These are phyloP conservation scores for Athripsodes cinereus DNA, from an alignment of 2,888 invertebrate genomes.

Conservation along the genomic window DNA sequence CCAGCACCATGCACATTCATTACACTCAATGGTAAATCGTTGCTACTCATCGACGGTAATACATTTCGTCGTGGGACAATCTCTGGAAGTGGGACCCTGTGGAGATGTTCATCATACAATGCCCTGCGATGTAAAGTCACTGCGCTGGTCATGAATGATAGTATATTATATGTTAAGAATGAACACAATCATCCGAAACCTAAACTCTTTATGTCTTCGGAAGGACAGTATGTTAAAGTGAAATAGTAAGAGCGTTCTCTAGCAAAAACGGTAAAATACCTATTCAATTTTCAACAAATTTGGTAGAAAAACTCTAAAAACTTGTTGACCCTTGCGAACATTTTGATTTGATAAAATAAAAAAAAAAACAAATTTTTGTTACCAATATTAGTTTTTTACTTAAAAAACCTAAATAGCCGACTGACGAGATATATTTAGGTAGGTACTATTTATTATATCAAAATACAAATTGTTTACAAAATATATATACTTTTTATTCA, in stretches of 20 bases:
- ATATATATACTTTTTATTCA: too few relatives aligned
- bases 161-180: slow-evolving; percentile 2
- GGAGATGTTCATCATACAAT: slow-evolving; percentile 16
- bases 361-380: too few relatives aligned
- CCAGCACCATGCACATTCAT: slow-evolving; percentile 29
- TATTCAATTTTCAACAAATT: too few relatives aligned
- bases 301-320: too few relatives aligned
- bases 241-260: background rate
- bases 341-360: too few relatives aligned
- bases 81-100: background rate
- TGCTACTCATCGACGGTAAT: slow-evolving; percentile 13
- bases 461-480: too few relatives aligned
- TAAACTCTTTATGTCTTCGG: background rate
- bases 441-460: too few relatives aligned
- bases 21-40: slow-evolving; percentile 29
- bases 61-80: slow-evolving; percentile 8
- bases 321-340: too few relatives aligned
- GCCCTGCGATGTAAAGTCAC: slow-evolving; percentile 6
- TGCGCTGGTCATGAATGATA: slow-evolving; percentile 3
- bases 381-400: too few relatives aligned
- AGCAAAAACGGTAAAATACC: too few relatives aligned
- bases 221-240: background rate
- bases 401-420: too few relatives aligned
- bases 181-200: slow-evolving; percentile 8
- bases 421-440: too few relatives aligned